Conservation (phyloP, 2,888 invertebrate species). For the Abrostola triplasia region DNA sequence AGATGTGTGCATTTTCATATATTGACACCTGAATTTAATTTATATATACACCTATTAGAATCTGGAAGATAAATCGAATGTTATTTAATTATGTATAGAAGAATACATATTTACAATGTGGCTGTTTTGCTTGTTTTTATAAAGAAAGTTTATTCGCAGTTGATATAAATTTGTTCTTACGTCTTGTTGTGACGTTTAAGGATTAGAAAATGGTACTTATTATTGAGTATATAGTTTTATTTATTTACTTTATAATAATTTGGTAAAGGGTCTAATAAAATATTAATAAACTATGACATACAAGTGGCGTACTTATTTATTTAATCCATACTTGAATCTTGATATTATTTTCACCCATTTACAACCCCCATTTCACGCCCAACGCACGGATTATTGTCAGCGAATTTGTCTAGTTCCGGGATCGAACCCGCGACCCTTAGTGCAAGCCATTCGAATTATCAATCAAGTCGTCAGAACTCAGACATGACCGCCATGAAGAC, state of each 20-base stretch:
- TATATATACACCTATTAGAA: conserved; percentile 55
- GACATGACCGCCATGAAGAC: no score
- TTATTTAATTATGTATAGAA: conserved; percentile 66
- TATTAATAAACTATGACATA: conserved; percentile 86
- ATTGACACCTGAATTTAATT: conserved; percentile 60
- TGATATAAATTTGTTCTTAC: conserved; percentile 73
- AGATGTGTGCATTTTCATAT: conserved; percentile 76
- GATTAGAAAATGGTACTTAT: conserved; percentile 83
- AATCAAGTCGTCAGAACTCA: no score
- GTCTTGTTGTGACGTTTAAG: conserved; percentile 73
- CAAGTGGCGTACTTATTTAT: conserved; percentile 58
- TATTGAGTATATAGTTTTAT: conserved; percentile 86
- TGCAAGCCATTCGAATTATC: no score
- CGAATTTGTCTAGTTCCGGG: no score
- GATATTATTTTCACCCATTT: no score
- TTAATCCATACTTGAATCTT: conserved; percentile 17
- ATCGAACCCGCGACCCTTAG: no score
- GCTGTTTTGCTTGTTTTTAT: conserved; percentile 85
- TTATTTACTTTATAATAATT: conserved; percentile 88
- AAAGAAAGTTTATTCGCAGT: conserved; percentile 80
- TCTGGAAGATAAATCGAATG: conserved; percentile 56
- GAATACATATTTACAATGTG: conserved; percentile 73
- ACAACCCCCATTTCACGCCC: no score
- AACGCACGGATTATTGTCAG: no score
- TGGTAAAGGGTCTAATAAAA: conserved; percentile 89